Evolutionary conservation across 2,888 invertebrate species (phyloP).

Genomic region (Standfussiana lucernea): DNA sequence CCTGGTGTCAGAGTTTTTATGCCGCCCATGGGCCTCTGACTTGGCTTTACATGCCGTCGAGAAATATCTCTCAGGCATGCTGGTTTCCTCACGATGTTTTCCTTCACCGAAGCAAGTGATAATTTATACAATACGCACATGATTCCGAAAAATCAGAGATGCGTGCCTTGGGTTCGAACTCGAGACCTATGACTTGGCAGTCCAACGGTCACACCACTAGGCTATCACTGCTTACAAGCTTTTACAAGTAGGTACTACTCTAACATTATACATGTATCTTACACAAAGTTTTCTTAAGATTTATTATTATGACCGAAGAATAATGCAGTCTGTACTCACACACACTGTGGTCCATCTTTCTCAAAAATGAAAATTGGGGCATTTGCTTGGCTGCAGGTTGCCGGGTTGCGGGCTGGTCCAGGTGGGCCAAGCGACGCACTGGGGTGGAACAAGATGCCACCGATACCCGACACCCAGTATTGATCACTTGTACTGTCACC

Average conservation of each 20-base stretch:
- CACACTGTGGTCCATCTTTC: conserved; percentile 14
- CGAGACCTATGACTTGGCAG: too few species aligned
- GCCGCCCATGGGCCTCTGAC: too few species aligned
- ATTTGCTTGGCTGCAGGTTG: conserved; percentile 22
- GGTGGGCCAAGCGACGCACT: conserved; percentile 50
- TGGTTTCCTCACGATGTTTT: too few species aligned
- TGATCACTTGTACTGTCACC: conserved; percentile 41
- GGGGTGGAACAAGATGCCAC: conserved; percentile 21
- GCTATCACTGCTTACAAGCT: too few species aligned
- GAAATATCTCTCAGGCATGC: too few species aligned
- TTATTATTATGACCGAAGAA: background rate
- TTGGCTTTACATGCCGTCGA: too few species aligned
- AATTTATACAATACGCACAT: too few species aligned
- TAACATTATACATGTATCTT: background rate
- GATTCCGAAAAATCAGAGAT: too few species aligned
- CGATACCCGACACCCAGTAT: conserved; percentile 46
- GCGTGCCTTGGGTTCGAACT: too few species aligned
- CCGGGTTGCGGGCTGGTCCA: conserved; percentile 25
- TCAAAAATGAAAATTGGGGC: conserved; percentile 39
- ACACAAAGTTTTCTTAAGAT: background rate
- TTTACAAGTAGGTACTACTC: background rate
- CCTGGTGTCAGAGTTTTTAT: too few species aligned
- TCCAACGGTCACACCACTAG: too few species aligned
- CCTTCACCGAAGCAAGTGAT: too few species aligned
- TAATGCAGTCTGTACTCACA: background rate